A percentile compares a stretch with the other conserved stretches of the same genome.
These are phyloP conservation scores for Pollenia labialis DNA, from an alignment of 2,888 invertebrate genomes.

Conservation along the genomic window DNA sequence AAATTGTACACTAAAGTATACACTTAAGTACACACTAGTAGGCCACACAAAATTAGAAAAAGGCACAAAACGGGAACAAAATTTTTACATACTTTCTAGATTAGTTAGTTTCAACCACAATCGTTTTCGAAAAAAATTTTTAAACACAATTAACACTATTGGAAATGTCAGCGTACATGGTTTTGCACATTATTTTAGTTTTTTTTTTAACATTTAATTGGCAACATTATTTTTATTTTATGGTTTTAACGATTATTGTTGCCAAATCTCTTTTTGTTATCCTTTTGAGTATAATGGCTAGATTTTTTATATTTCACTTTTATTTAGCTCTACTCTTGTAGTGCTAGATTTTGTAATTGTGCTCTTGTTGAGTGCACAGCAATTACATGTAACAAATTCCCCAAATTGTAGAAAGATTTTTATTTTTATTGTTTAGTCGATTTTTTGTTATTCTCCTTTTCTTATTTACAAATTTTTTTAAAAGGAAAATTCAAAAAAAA, in stretches of 20 bases:
- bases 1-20: too few relatives aligned
- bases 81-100: conserved; percentile 1
- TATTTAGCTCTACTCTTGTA: not conserved
- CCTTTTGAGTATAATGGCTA: conserved; percentile 19
- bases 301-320: not conserved
- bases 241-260: conserved; percentile 59
- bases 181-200: not conserved
- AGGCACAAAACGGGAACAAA: not conserved
- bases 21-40: too few relatives aligned
- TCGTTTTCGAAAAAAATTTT: not conserved
- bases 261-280: conserved; percentile 46
- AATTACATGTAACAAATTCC: conserved; percentile 54
- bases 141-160: not conserved
- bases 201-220: conserved; percentile 19
- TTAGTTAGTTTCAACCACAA: conserved; percentile 7
- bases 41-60: not conserved
- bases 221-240: conserved; percentile 50
- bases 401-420: conserved; percentile 58
- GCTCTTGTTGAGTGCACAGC: conserved; percentile 51
- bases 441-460: conserved; percentile 2
- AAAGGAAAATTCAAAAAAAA: conserved; percentile 6
- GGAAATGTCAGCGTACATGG: conserved; percentile 26
- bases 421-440: conserved; percentile 49
- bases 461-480: not conserved
- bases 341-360: conserved; percentile 40